phyloP scores from a whole-genome alignment of 2,888 invertebrate species.

The Parnassius mnemosyne region DNA sequence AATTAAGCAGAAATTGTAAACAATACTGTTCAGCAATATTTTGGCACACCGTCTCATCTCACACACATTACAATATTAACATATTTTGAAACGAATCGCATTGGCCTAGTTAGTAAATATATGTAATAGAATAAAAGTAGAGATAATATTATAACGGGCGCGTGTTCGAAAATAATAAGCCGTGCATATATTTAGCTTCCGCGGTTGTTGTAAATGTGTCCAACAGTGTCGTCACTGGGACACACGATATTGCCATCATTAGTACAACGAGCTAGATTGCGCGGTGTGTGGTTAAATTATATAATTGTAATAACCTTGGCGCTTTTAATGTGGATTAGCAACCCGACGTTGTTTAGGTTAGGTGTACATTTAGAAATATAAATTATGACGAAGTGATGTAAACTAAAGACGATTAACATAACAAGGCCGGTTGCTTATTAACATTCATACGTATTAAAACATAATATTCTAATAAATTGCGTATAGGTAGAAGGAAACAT shows the following conservation, averaged over 20 bases:
- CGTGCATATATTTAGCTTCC: conserved; percentile 32
- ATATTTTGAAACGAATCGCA: conserved; percentile 29
- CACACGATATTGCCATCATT: conserved; percentile 9
- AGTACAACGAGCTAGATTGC: conserved; percentile 4
- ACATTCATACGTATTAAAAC: too few relatives aligned
- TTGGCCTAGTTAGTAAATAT: conserved; percentile 25
- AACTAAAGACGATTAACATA: too few relatives aligned
- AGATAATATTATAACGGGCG: conserved; percentile 33
- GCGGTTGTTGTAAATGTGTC: conserved; percentile 15
- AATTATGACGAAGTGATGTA: too few relatives aligned
- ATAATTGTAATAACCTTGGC: conserved; percentile 29
- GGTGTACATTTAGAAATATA: too few relatives aligned
- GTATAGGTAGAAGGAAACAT: too few relatives aligned
- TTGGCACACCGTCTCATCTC: background rate
- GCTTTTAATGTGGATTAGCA: conserved; percentile 21
- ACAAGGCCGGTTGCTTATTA: too few relatives aligned
- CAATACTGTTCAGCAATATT: background rate
- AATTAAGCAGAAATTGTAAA: too few relatives aligned
- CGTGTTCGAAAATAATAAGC: conserved; percentile 31
- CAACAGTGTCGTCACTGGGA: conserved; percentile 12
- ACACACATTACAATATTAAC: background rate
- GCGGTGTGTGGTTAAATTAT: conserved; percentile 20
- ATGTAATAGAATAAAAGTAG: conserved; percentile 8
- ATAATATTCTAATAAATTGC: too few relatives aligned
- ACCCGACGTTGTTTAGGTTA: conserved; percentile 2